These are phyloP conservation scores for Agrochola circellaris DNA, from an alignment of 2,888 invertebrate species.

Conservation along the genomic window DNA sequence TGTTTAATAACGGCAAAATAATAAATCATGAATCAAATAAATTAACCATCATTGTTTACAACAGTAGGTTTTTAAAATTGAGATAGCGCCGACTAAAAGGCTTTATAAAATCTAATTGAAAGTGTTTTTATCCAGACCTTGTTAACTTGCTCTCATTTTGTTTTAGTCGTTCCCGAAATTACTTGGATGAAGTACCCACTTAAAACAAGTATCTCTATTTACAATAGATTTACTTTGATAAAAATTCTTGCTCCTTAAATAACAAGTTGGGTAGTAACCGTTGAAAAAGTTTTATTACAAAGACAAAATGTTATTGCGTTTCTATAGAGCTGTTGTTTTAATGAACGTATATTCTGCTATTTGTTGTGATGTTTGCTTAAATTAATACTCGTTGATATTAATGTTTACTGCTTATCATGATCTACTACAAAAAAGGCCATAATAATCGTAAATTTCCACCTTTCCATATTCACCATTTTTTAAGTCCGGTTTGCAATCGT, in stretches of 20 bases:
- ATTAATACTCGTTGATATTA: background rate
- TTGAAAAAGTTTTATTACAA: background rate
- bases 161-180: conserved; percentile 49
- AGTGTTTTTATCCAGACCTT: conserved; percentile 53
- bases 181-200: conserved; percentile 50
- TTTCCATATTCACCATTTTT: background rate
- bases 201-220: conserved; percentile 57
- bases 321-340: background rate
- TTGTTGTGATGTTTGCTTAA: background rate
- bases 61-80: background rate
- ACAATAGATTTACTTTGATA: conserved; percentile 51
- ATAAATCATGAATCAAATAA: background rate
- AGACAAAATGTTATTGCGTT: background rate
- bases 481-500: background rate
- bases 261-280: conserved; percentile 4
- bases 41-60: background rate
- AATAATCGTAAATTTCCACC: background rate
- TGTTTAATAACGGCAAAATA: background rate
- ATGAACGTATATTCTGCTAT: background rate
- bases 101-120: conserved; percentile 39
- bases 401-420: background rate
- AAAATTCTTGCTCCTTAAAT: conserved; percentile 32
- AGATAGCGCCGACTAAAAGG: conserved; percentile 20
- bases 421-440: background rate
- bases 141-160: conserved; percentile 49